Base-by-base conservation (phyloP, 1,140 invertebrate genomes). In the Campoletis sonorensis region DNA sequence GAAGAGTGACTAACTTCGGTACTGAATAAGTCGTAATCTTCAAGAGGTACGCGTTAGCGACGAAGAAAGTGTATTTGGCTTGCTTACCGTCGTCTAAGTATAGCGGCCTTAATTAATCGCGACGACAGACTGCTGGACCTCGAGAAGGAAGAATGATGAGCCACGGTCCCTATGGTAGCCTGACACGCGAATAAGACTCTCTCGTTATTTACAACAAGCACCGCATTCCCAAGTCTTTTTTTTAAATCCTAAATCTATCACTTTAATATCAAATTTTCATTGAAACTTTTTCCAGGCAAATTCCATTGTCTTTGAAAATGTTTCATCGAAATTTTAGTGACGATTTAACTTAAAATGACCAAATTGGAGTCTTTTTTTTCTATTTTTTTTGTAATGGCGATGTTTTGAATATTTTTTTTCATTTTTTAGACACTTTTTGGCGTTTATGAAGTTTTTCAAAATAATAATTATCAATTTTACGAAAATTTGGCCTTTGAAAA, bases 21-120 rank as follows among this genome's bases (percentile, higher is more conserved):
- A 77, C 75, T 77, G 75, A 77, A 64, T 77, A 77, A 77, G 75
- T 77, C 30, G 54, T 77, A 77, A 77, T 77, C 54, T 76, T 72
- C 33, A 8, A n/a, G 49, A n/a, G 40, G 10, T 2, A 37, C 30
- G 30, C 30, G 18, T 23, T 1, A 45, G 72, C 51, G 21, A 37
- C 54, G 16, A 77, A 45, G 75, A 77, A 77, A 61, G 75, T 64
- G 54, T 64, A 21, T 77, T 51, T 13, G n/a, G 75, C 49, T 30
- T 26, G 23, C 23, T 23, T 23, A 30, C 26, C 40, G 21, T 77
- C 40, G 21, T 77, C 27, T 77, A 64, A 18, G 75, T 77, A 77
- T 37, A 64, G 75, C 75, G 54, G 75, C 51, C 54, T 77, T 77
- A 77, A 77, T 77, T 77, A 77, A 77, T 77, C 75, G 75, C 75